A percentile compares a stretch with the other conserved stretches of the same genome.
These are phyloP conservation scores for Salvator merianae DNA, from an alignment of 2,113 vertebrate genomes.

Conservation along the genomic window DNA sequence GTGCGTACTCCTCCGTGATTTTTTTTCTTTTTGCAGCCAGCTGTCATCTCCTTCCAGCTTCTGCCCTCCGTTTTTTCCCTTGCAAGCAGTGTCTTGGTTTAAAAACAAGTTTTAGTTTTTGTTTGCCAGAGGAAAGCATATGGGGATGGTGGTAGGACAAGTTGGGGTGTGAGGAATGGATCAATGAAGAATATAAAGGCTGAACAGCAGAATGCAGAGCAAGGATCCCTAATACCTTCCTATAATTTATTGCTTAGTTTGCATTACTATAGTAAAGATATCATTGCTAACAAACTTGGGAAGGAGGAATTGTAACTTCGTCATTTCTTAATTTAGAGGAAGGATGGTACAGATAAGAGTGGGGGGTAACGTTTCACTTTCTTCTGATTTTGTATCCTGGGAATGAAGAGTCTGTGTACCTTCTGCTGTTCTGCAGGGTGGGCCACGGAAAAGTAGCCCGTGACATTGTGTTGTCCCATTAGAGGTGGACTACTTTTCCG, in stretches of 20 bases:
- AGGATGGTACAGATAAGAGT: not conserved
- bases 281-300: too few relatives aligned
- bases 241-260: too few relatives aligned
- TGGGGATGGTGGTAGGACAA: not conserved
- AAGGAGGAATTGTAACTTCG: too few relatives aligned
- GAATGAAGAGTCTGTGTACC: too few relatives aligned
- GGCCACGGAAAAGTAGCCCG: too few relatives aligned
- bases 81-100: not conserved
- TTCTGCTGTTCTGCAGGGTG: too few relatives aligned
- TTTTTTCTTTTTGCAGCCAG: slow-evolving; percentile 27
- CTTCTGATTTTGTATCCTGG: not conserved
- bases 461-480: too few relatives aligned
- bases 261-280: too few relatives aligned
- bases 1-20: slow-evolving; percentile 33
- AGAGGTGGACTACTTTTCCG: too few relatives aligned
- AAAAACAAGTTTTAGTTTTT: not conserved
- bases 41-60: not conserved
- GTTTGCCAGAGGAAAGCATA: not conserved
- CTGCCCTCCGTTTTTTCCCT: not conserved
- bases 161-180: not conserved
- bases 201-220: not conserved
- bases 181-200: not conserved
- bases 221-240: not conserved
- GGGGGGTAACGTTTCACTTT: too few relatives aligned
- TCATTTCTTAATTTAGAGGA: too few relatives aligned